Evolutionary conservation across 2,797 vertebrate genomes (phyloP).

Genomic region (Sebastes baramenuke): DNA sequence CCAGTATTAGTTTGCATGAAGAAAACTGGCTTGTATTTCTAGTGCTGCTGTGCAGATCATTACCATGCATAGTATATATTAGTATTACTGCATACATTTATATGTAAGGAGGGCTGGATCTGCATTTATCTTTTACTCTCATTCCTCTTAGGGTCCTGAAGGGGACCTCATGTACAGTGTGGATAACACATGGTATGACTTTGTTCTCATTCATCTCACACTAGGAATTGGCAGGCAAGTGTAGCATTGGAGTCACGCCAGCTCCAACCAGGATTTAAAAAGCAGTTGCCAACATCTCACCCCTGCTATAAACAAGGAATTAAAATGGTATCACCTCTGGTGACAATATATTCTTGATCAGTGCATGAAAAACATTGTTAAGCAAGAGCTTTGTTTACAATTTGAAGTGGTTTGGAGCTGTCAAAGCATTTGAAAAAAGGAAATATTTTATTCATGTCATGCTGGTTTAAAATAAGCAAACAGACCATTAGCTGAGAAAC

Average conservation of each 20-base stretch:
- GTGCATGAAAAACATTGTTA: neutral
- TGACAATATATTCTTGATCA: neutral
- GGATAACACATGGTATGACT: neutral
- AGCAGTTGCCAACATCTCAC: neutral
- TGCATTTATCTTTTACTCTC: neutral
- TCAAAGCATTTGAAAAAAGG: neutral
- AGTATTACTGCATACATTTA: neutral
- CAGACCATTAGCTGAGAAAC: slow-evolving; percentile 7
- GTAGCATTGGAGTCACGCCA: neutral
- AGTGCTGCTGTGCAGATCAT: neutral
- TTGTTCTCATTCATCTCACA: neutral
- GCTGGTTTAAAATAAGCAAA: slow-evolving; percentile 12
- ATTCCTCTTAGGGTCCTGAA: neutral
- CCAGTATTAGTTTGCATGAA: neutral
- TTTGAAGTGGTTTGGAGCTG: neutral
- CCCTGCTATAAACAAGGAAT: neutral
- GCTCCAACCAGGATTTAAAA: neutral
- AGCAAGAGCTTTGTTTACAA: neutral
- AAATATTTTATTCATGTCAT: neutral
- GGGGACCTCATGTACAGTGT: neutral
- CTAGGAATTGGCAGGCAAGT: neutral
- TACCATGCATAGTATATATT: neutral
- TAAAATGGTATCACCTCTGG: neutral
- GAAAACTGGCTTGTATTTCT: neutral
- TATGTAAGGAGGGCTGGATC: neutral